A percentile compares a stretch with the other conserved stretches of the same genome.
Conservation (phyloP, 2,888 invertebrate species). For the Lasioglossum malachurum region DNA sequence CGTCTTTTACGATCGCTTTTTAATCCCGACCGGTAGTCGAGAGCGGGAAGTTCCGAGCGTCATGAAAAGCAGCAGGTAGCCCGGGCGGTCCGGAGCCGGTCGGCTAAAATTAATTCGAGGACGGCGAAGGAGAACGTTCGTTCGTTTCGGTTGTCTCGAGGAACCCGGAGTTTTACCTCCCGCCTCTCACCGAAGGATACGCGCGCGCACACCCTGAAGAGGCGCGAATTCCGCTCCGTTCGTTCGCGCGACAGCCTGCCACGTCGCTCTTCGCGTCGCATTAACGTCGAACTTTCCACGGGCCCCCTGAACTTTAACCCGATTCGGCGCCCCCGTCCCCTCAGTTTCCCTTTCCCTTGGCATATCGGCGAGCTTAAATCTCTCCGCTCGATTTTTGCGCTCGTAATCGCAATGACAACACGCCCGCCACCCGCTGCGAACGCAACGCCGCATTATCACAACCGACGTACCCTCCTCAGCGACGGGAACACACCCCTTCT, state of each 20-base stretch:
- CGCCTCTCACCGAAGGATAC: conserved; percentile 8
- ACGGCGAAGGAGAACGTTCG: conserved; percentile 22
- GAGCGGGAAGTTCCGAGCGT: conserved; percentile 17
- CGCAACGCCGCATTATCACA: not conserved
- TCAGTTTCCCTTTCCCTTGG: not conserved
- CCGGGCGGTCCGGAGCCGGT: not conserved
- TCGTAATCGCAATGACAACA: conserved; percentile 24
- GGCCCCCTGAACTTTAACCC: conserved; percentile 25
- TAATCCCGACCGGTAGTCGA: conserved; percentile 34
- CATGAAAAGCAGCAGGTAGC: conserved; percentile 12
- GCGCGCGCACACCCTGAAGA: conserved; percentile 15
- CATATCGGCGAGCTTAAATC: conserved; percentile 45
- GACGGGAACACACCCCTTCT: not conserved
- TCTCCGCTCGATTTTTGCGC: conserved; percentile 20
- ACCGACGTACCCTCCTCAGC: not conserved
- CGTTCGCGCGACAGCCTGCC: conserved; percentile 28
- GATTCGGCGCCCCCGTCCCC: conserved; percentile 8
- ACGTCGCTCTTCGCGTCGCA: conserved; percentile 32
- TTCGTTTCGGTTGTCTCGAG: conserved; percentile 12
- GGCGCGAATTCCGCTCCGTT: conserved; percentile 29
- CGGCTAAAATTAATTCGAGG: conserved; percentile 46
- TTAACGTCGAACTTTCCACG: conserved; percentile 49
- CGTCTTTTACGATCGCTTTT: conserved; percentile 33
- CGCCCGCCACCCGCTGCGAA: not conserved
- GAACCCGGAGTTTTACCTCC: conserved; percentile 21